Evolutionary conservation across 1,140 invertebrate species (phyloP), one percentile per base, ranked within the genome.

Genomic region (Ptiloglossa arizonensis): DNA sequence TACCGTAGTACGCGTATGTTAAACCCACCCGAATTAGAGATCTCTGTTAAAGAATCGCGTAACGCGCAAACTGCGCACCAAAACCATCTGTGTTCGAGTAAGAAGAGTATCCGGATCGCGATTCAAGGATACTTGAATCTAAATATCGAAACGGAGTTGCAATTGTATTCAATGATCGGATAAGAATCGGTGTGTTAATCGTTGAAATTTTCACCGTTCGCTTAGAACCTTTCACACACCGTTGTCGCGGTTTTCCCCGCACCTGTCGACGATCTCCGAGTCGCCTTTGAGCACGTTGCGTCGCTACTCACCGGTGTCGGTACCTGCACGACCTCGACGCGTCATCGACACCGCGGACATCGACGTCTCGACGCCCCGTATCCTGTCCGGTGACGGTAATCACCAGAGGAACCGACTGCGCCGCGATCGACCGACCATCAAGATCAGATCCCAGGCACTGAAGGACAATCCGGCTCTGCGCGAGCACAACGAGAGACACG

Each of bases 341-440:
- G 96, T 97, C 22, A 96, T 97, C 41, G 96, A 97, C 87, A 97
- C 96, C 5, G 95, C 96, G 2, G 96, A 97, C 87, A 97, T 97
- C 80, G 96, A 97, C 89, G 96, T 97, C 0, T 96, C 96, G 3
- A 93, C 93, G 0, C 92, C 93, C 0, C 92, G 94, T 54, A 94
- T 69, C 11, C 46, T 59, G 4, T 85, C 87, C 0, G 79, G 82
- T n/a, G 87, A 89, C 5, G 74, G 81, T 1, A 73, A 48, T 13
- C 80, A 74, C 52, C 83, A 80, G 6, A 79, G 66, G 70, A 86
- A 83, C 50, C 88, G 87, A 0, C 70, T 88, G 2, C 87, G 90
- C 0, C 89, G 91, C 1, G 89, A 91, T 44, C 81, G 90, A 8
- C 88, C 90, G 1, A 91, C 89, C 0, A 90, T 91, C 24, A 90